phyloP scores from a whole-genome alignment of 37 sponge, comb jelly and placozoan species.

The Aphrocallistes beatrix region DNA sequence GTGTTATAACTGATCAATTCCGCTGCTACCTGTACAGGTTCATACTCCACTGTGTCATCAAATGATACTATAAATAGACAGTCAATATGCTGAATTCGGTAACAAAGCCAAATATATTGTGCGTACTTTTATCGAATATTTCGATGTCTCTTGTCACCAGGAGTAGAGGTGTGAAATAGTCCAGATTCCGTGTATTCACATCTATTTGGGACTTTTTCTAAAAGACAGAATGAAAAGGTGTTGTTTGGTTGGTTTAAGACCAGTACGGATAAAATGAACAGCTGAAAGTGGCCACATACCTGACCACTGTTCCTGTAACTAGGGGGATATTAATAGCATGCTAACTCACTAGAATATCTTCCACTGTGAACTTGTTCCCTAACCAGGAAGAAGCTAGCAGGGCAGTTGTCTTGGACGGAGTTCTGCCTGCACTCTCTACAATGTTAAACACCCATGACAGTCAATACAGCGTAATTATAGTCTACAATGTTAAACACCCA shows the following conservation, averaged over 20 bases:
- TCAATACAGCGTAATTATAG: too few species aligned
- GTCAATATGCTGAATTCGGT: too few species aligned
- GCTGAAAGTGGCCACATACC: too few species aligned
- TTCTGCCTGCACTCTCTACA: not conserved
- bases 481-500: too few species aligned
- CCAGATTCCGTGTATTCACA: conserved; percentile 63
- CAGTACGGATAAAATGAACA: too few species aligned
- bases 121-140: conserved; percentile 59
- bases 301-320: too few species aligned
- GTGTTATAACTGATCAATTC: conserved; percentile 54
- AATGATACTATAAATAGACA: not conserved
- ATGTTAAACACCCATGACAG: too few species aligned
- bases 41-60: conserved; percentile 36
- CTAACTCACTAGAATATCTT: not conserved
- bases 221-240: conserved; percentile 1
- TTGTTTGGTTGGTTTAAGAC: too few species aligned
- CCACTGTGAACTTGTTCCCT: not conserved
- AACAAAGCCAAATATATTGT: not conserved
- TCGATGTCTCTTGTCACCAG: conserved; percentile 64
- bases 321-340: too few species aligned
- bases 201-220: conserved; percentile 45
- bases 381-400: not conserved
- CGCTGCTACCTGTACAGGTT: conserved; percentile 60
- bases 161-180: conserved; percentile 70
- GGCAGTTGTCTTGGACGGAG: conserved; percentile 1